Percentiles rank a stretch among this genome's conserved stretches.
Conservation (phyloP, 2,797 vertebrate genomes). For the Ceryle rudis region DNA sequence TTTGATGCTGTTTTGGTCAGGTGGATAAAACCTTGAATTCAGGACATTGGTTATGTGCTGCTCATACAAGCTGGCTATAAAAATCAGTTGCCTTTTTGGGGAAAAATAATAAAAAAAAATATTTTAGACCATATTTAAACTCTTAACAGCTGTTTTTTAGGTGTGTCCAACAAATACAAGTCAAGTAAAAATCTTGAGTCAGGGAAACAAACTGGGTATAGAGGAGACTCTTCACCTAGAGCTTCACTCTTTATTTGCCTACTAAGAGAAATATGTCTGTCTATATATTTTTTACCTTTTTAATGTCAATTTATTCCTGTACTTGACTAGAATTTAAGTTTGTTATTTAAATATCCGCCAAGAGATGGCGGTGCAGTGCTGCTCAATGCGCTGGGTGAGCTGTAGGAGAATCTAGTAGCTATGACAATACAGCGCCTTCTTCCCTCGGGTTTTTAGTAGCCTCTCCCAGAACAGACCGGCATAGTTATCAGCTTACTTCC, state of each 20-base stretch:
- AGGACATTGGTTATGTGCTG: neutral
- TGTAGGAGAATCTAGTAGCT: neutral
- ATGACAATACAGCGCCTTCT: neutral
- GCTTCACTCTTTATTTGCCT: neutral
- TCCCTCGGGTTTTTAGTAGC: neutral
- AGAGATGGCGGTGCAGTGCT: conserved; percentile 73
- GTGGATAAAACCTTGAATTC: neutral
- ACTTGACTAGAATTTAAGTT: neutral
- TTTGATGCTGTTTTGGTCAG: neutral
- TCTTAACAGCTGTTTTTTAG: neutral
- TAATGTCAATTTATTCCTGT: neutral
- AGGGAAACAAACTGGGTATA: neutral
- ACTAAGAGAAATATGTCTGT: neutral
- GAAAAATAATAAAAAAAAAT: fast-evolving
- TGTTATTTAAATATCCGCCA: neutral
- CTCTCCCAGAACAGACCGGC: neutral
- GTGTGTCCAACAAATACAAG: neutral
- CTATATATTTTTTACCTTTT: neutral
- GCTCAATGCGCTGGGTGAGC: neutral
- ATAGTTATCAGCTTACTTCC: neutral
- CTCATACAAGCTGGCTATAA: neutral
- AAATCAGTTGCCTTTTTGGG: neutral
- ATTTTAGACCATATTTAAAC: neutral
- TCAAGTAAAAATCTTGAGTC: too few relatives aligned
- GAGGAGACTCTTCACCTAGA: neutral